These are phyloP conservation scores for Nasonia vitripennis DNA, from an alignment of 1,140 invertebrate genomes.

Conservation along the genomic window DNA sequence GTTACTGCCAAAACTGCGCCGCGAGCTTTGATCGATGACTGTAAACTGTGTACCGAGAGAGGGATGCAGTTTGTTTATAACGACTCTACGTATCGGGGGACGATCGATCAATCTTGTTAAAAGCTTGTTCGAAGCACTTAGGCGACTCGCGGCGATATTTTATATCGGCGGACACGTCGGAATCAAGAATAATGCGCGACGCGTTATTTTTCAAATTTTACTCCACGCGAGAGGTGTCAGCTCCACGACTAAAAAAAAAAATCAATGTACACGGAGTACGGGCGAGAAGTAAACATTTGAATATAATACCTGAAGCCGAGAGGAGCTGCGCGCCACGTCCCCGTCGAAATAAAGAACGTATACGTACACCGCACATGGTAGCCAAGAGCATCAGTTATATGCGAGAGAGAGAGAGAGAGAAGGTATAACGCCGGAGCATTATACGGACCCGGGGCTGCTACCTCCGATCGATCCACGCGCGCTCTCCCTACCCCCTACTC, in stretches of 20 bases:
- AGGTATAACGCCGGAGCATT: neutral
- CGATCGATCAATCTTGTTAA: neutral
- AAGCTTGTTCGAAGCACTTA: neutral
- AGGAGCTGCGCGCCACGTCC: too few species aligned
- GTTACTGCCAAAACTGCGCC: neutral
- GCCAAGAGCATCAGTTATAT: neutral
- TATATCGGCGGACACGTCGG: too few species aligned
- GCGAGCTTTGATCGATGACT: neutral
- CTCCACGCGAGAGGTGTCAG: too few species aligned
- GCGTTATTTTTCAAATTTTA: too few species aligned
- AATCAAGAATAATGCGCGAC: too few species aligned
- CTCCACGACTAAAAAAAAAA: too few species aligned
- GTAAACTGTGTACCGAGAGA: neutral
- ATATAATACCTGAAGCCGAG: too few species aligned
- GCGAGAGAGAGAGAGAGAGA: too few species aligned
- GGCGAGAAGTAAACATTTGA: too few species aligned
- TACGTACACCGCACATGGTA: neutral
- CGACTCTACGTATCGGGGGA: neutral
- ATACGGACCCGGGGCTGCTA: neutral
- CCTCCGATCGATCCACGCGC: neutral
- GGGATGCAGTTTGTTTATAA: neutral
- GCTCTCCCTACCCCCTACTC: neutral
- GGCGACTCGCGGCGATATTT: too few species aligned
- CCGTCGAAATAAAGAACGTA: neutral
- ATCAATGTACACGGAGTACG: too few species aligned